Base-by-base conservation (phyloP, 2,797 vertebrate genomes). In the Trichosurus vulpecula region DNA sequence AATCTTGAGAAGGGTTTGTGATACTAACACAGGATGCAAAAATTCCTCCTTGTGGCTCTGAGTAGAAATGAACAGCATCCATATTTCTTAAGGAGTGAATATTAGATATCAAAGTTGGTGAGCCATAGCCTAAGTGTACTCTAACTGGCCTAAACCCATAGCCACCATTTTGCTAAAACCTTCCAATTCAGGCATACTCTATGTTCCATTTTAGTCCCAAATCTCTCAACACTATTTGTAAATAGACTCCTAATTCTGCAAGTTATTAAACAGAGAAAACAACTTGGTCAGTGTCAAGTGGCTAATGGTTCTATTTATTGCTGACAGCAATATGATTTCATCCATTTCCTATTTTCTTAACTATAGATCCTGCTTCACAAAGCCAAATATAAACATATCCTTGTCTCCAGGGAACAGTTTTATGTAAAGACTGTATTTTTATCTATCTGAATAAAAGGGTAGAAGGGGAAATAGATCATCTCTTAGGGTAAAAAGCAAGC, bases 371-470 rank as follows among this genome's bases (percentile, higher is more conserved):
- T 94, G 27, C 74, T 94, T 31, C 92, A 81, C 27, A 96, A 94
- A 93, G 47, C 19, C 94, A 94, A 97, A 96, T 89, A 95, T 95
- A 98, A 97, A 93, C n/a, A 94, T 47, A 2, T 61, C 16, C 12
- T 94, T 93, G 94, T 66, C 30, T 96, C 54, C 90, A 12, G 66
- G 92, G 94, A 92, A 74, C 2, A 89, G 22, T 87, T 97, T 96
- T 96, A 93, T 47, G 30, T 93, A 97, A 95, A 96, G 97, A 96
- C 51, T 93, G 61, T 95, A 93, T 96, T 97, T 97, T 96, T 95
- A 97, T 96, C 90, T 97, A 93, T 95, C 74, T 90, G n/a, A 96
- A 96, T 93, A 95, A 91, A 30, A 27, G 94, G 54, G 53, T 56
- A 93, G 56, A 92, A 55, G 41, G 92, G 52, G 93, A 58, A 92